Percentiles rank a stretch among this genome's conserved stretches.
Conservation (phyloP, 2,888 invertebrate genomes). For the Poecilobothrus nobilitatus region DNA sequence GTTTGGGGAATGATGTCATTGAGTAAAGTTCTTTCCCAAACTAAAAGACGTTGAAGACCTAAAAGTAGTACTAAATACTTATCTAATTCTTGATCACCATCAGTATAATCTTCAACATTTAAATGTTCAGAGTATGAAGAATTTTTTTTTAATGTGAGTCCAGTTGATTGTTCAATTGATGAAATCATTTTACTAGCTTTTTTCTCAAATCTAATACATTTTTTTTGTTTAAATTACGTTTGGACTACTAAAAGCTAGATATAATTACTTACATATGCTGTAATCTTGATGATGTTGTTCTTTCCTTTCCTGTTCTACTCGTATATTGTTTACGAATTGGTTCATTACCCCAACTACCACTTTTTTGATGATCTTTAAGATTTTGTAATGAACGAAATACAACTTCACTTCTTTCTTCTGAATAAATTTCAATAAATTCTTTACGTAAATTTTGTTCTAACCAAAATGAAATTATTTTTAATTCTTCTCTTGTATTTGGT, state of each 20-base stretch:
- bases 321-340: slow-evolving; percentile 50
- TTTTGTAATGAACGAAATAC: slow-evolving; percentile 66
- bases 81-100: slow-evolving; percentile 74
- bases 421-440: slow-evolving; percentile 67
- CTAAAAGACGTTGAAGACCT: slow-evolving; percentile 74
- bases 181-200: slow-evolving; percentile 79
- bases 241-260: background rate
- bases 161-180: slow-evolving; percentile 72
- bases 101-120: slow-evolving; percentile 38
- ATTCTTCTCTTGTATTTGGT: slow-evolving; percentile 58
- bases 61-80: slow-evolving; percentile 74
- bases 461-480: slow-evolving; percentile 78
- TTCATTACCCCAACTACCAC: slow-evolving; percentile 66
- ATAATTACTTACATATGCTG: slow-evolving; percentile 59
- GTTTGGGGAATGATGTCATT: slow-evolving; percentile 74
- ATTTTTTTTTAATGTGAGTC: slow-evolving; percentile 58
- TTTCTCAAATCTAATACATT: slow-evolving; percentile 55
- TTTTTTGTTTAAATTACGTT: background rate
- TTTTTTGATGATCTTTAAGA: slow-evolving; percentile 70
- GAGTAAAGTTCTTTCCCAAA: slow-evolving; percentile 76
- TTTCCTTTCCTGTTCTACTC: slow-evolving; percentile 65
- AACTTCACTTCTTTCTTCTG: slow-evolving; percentile 65
- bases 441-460: slow-evolving; percentile 65
- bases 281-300: slow-evolving; percentile 70
- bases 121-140: slow-evolving; percentile 40